Base-by-base conservation (phyloP, 2,113 vertebrate genomes). In the Labrus mixtus region DNA sequence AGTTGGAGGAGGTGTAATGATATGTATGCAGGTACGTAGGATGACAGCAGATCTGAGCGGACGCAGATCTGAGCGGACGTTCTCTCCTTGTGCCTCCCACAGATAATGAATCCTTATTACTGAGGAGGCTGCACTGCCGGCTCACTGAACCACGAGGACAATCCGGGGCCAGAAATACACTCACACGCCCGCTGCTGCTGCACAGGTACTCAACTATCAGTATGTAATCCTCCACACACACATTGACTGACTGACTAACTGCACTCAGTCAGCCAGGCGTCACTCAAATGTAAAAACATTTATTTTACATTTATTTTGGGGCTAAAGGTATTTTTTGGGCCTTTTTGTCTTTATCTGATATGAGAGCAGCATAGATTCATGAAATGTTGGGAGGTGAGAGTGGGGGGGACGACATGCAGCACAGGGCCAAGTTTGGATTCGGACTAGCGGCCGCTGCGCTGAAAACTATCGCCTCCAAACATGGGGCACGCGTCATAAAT, bases 81-180 rank as follows among this genome's bases (percentile, higher is more conserved):
- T 56, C 55, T 48, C 57, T 33, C 59, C 63, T 59, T 16, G 39
- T 56, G 73, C 66, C 77, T 76, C 65, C 37, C 22, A 37, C 60
- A 68, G 54, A 68, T 81, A 79, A 80, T 81, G 69, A 82, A 77
- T 75, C 68, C 76, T 81, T 51, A 68, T 83, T 81, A 82, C 48
- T 1, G 63, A 76, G 58, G 67, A 70, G 43, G 65, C 68, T 19
- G 48, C 45, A 23, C 62, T 43, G 59, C 25, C 53, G 25, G 65
- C 55, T 63, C 79, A 55, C 39, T 66, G 72, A 78, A 51, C 77
- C 43, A 43, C 41, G 10, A 64, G 75, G 78, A 81, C 78, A 81
- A 83, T 81, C 85, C 76, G 71, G 36, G 50, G 78, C 79, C 79
- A 68, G 68, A 78, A 87, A 86, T 80, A 86, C 66, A 57, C 82